phyloP scores from a whole-genome alignment of 2,797 vertebrate species.

The Propithecus deckenii region DNA sequence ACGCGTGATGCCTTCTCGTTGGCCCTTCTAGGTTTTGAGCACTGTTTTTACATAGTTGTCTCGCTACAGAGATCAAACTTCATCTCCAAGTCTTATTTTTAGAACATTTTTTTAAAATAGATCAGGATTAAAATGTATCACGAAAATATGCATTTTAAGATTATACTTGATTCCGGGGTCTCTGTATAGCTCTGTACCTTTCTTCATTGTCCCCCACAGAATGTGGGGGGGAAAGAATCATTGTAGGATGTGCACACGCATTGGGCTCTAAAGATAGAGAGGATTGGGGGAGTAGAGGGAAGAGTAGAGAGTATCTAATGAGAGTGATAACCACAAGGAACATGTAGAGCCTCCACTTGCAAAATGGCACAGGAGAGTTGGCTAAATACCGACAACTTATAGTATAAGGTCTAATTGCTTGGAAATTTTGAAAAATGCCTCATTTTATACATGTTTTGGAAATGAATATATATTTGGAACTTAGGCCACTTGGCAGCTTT shows the following conservation, averaged over 20 bases:
- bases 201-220: neutral
- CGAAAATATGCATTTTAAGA: neutral
- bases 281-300: neutral
- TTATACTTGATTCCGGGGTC: neutral
- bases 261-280: neutral
- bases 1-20: neutral
- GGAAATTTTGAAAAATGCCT: neutral
- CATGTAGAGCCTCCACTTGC: neutral
- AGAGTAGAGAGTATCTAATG: neutral
- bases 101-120: neutral
- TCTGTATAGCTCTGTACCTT: neutral
- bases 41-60: constrained; percentile 16
- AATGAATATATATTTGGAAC: constrained; percentile 4
- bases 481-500: neutral
- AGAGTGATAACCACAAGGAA: neutral
- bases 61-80: constrained; percentile 2
- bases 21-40: constrained; percentile 5
- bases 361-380: neutral
- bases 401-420: constrained; percentile 8
- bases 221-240: neutral
- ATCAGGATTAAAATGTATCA: neutral
- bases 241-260: neutral
- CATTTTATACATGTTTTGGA: constrained; percentile 28
- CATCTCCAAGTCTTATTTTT: neutral
- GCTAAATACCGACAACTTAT: neutral